A percentile compares a stretch with the other conserved stretches of the same genome.
phyloP scores from a whole-genome alignment of 2,797 vertebrate species.

The Phoxinus dragarum region DNA sequence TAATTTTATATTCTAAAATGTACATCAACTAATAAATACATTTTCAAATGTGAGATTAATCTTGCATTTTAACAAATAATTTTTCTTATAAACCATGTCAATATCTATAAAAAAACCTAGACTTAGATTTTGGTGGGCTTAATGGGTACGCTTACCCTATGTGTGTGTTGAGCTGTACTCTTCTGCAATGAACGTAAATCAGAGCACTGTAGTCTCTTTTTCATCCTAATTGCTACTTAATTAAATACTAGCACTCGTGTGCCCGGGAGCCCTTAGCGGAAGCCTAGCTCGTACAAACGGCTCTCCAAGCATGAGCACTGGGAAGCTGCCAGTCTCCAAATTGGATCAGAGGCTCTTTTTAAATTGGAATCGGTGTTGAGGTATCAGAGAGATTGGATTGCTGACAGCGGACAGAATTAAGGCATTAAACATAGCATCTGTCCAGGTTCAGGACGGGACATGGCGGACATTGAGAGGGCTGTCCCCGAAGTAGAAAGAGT shows the following conservation, averaged over 20 bases:
- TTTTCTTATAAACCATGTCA: too few species aligned
- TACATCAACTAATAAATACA: too few species aligned
- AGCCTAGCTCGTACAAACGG: slow-evolving; percentile 41
- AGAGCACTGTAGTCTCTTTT: slow-evolving; percentile 42
- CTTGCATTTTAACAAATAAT: too few species aligned
- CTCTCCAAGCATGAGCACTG: slow-evolving; percentile 48
- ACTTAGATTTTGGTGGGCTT: too few species aligned
- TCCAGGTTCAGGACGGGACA: slow-evolving; percentile 46
- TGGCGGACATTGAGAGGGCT: neutral
- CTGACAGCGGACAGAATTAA: slow-evolving; percentile 65
- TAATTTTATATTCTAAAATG: too few species aligned
- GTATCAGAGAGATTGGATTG: slow-evolving; percentile 64
- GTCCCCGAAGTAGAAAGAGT: slow-evolving; percentile 26
- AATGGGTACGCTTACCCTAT: too few species aligned
- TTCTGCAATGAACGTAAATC: slow-evolving; percentile 16
- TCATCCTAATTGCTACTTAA: slow-evolving; percentile 56
- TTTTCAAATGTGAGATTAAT: too few species aligned
- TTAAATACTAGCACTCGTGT: slow-evolving; percentile 49
- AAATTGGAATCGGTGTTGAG: slow-evolving; percentile 67
- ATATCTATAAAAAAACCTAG: too few species aligned
- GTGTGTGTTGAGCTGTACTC: neutral
- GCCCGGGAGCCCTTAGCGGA: slow-evolving; percentile 32
- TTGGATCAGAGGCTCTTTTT: slow-evolving; percentile 65
- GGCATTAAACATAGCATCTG: slow-evolving; percentile 67
- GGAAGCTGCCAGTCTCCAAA: slow-evolving; percentile 63